Conservation (phyloP, 2,113 vertebrate genomes). For the Vicugna pacos region DNA sequence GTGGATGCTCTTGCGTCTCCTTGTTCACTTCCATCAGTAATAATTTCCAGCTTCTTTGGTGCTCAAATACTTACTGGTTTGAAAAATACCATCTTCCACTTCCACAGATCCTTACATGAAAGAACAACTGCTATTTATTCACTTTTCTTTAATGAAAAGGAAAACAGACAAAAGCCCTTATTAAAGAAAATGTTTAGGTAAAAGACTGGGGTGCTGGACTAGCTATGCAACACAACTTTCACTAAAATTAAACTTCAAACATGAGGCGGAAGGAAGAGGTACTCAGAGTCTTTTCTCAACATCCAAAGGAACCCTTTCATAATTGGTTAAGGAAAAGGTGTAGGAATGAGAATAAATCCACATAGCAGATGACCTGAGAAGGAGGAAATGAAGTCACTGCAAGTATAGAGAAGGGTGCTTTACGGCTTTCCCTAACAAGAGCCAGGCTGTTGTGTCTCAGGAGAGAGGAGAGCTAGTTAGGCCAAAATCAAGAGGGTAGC, state of each 20-base stretch:
- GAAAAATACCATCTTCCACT: not conserved
- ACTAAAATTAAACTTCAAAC: not conserved
- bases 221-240: not conserved
- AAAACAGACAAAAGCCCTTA: not conserved
- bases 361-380: not conserved
- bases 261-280: not conserved
- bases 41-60: not conserved
- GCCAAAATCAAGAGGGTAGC: not conserved
- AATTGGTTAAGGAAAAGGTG: not conserved
- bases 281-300: not conserved
- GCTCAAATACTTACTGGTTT: not conserved
- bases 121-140: not conserved
- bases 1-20: not conserved
- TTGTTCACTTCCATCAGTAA: not conserved
- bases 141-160: conserved; percentile 33
- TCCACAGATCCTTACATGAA: not conserved
- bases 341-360: not conserved
- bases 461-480: not conserved
- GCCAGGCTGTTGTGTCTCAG: not conserved
- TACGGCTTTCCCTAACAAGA: not conserved
- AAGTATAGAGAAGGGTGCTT: not conserved
- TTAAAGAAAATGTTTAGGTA: not conserved
- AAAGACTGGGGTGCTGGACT: not conserved
- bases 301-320: not conserved
- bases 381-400: not conserved